Evolutionary conservation across 2,113 vertebrate species (phyloP), one percentile per base, ranked within the genome.

Genomic region (Dicentrarchus labrax): DNA sequence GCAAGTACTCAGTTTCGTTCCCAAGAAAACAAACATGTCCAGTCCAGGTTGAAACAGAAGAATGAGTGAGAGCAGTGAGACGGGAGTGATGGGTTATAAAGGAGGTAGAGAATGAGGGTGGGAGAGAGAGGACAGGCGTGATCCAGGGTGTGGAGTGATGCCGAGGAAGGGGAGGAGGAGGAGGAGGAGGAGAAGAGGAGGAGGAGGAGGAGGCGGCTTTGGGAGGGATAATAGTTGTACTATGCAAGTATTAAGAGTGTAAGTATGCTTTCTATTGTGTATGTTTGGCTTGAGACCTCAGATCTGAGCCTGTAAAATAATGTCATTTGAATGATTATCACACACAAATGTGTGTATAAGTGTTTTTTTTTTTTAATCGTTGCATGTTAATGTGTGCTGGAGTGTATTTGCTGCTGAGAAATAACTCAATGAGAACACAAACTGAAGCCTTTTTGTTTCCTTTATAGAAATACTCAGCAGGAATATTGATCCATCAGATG

Each of bases 21-120:
- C 77, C 8, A 36, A 50, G 64, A 78, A 86, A 83, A 84, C 45
- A 78, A 82, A 86, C n/a, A 80, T 65, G 77, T 88, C 86, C 83
- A 84, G 82, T 91, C 82, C 89, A 78, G 78, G 56, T 86, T 59
- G 78, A 68, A 67, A 79, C 38, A 69, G 84, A 21, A 74, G 91
- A 81, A 81, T 76, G 85, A 95, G 88, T 93, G 93, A 87, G 88
- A 89, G 79, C 78, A 66, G 73, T 60, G 79, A 83, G 93, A 87
- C 78, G 92, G 89, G 82, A 91, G 82, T 91, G 94, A 90, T 90
- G 93, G 89, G 92, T 95, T 96, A 91, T 96, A 95, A 95, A 95
- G 95, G 92, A 91, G 81, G 88, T 76, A 85, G 84, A 86, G 82
- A 87, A 76, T 64, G 91, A 91, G 92, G 88, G 84, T 80, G 90